phyloP scores from a whole-genome alignment of 1,140 invertebrate species.

The fruit fly (Drosophila melanogaster) region DNA sequence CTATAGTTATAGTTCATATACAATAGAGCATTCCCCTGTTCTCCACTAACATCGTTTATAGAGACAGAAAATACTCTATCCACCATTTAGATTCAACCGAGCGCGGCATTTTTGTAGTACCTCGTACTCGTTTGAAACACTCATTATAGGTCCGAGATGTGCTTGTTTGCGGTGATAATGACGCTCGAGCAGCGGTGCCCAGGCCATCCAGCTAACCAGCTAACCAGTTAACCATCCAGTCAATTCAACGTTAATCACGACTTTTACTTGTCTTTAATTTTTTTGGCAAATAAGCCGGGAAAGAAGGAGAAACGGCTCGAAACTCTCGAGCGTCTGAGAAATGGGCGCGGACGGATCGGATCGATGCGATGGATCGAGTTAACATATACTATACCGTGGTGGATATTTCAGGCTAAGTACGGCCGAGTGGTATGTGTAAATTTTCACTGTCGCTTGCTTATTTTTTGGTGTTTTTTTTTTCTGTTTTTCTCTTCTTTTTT shows the following conservation, averaged over 20 bases:
- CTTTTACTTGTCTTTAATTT: conserved; percentile 84
- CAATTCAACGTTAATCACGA: conserved; percentile 82
- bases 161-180: conserved; percentile 77
- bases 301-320: conserved; percentile 46
- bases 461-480: conserved; percentile 58
- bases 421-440: conserved; percentile 68
- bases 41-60: conserved; percentile 1
- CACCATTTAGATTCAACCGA: conserved; percentile 81
- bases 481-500: conserved; percentile 21
- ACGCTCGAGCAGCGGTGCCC: conserved; percentile 44
- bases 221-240: conserved; percentile 37
- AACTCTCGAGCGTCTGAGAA: conserved; percentile 45
- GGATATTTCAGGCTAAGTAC: conserved; percentile 50
- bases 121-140: conserved; percentile 54
- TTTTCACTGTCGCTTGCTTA: conserved; percentile 76
- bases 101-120: conserved; percentile 78
- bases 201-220: conserved; percentile 1
- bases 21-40: background rate
- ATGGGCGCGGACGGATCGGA: conserved; percentile 68
- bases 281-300: conserved; percentile 75
- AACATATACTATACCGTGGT: conserved; percentile 34
- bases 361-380: conserved; percentile 62
- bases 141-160: conserved; percentile 37
- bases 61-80: conserved; percentile 53
- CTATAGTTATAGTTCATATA: background rate